phyloP scores from a whole-genome alignment of 2,113 vertebrate genomes.

The Tonatia bakeri region DNA sequence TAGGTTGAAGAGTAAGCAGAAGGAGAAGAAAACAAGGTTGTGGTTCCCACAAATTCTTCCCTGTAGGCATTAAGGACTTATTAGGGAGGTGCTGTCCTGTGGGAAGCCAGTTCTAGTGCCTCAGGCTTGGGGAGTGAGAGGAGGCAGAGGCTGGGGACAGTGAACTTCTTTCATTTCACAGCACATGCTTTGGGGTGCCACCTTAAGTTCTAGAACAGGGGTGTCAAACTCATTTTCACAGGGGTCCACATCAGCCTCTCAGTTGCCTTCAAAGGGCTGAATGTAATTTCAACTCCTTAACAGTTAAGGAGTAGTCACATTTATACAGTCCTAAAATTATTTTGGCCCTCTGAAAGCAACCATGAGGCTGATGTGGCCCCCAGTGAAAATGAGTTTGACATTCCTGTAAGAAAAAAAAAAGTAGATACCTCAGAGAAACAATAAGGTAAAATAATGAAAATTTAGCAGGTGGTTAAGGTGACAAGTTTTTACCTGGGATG shows the following conservation, averaged over 20 bases:
- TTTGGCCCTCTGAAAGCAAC: too few species aligned
- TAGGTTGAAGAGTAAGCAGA: background rate
- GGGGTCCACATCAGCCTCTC: too few species aligned
- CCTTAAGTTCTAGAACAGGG: background rate
- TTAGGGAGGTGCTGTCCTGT: background rate
- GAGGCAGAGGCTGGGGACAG: background rate
- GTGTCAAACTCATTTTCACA: too few species aligned
- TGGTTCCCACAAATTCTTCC: background rate
- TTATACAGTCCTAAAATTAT: too few species aligned
- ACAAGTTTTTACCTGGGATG: background rate
- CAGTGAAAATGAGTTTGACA: too few species aligned
- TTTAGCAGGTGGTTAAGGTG: background rate
- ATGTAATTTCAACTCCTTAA: too few species aligned
- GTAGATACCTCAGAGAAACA: background rate
- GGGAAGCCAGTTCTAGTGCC: background rate
- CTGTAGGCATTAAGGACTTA: fast-evolving
- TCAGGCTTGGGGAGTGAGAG: background rate
- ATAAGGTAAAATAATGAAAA: background rate
- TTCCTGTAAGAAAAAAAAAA: background rate
- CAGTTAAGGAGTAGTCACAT: too few species aligned
- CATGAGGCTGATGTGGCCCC: too few species aligned
- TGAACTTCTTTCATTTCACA: background rate
- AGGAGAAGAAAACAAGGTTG: background rate
- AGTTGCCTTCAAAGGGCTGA: too few species aligned
- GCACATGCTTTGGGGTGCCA: background rate